phyloP scores from a whole-genome alignment of 53 echinoderm and acorn worm species.

The Pentamera pediparva region DNA sequence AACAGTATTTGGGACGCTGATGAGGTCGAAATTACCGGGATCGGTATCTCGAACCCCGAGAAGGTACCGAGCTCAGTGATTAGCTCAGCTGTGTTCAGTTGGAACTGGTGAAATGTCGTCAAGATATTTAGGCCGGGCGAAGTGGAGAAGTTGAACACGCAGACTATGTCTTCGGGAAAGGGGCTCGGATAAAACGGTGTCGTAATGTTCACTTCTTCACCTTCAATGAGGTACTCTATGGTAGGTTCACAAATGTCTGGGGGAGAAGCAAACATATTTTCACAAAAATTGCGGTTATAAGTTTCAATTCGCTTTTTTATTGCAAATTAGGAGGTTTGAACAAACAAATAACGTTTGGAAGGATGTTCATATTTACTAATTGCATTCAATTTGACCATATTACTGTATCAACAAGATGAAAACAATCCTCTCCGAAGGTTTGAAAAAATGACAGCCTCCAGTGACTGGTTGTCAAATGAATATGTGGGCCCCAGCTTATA shows the following conservation, averaged over 20 bases:
- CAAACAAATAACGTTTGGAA: too few relatives aligned
- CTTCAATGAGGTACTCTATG: neutral
- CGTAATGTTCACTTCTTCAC: neutral
- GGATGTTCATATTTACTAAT: too few relatives aligned
- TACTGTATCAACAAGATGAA: too few relatives aligned
- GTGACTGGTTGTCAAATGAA: too few relatives aligned
- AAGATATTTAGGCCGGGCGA: neutral
- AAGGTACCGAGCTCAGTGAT: neutral
- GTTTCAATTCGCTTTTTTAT: too few relatives aligned
- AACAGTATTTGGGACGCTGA: neutral
- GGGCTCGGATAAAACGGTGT: conserved; percentile 10
- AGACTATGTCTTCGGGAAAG: neutral
- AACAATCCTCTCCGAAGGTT: too few relatives aligned
- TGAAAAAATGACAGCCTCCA: too few relatives aligned
- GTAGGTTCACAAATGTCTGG: neutral
- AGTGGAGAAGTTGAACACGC: conserved; percentile 23
- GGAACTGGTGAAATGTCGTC: neutral
- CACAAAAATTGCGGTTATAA: too few relatives aligned
- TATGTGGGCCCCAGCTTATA: too few relatives aligned
- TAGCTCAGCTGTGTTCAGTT: neutral
- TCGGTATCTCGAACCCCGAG: neutral
- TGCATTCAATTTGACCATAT: too few relatives aligned
- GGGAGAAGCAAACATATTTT: neutral
- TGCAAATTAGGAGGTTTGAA: too few relatives aligned
- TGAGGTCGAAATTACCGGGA: conserved; percentile 3